These are phyloP conservation scores for Cheilosia variabilis DNA, from an alignment of 2,888 invertebrate species.

Conservation along the genomic window DNA sequence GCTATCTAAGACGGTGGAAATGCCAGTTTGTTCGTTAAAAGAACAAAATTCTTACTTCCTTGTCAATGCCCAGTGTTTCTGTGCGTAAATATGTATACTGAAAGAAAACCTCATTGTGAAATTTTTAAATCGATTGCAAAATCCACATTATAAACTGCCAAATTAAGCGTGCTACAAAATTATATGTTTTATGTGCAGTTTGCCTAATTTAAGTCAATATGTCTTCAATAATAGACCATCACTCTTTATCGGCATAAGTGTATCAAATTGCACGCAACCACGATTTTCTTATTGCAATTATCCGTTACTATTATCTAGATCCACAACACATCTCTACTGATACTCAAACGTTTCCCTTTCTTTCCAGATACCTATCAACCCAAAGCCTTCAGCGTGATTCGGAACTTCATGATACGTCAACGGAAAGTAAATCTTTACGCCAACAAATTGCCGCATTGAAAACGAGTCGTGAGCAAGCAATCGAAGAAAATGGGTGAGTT, in stretches of 20 bases:
- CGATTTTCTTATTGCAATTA: not conserved
- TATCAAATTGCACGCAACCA: constrained; percentile 4
- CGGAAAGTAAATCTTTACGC: constrained; percentile 81
- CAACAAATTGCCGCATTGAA: constrained; percentile 82
- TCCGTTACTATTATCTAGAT: constrained; percentile 2
- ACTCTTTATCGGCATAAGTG: not conserved
- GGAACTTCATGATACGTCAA: constrained; percentile 81
- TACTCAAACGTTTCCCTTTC: constrained; percentile 47
- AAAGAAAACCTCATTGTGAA: too few species aligned
- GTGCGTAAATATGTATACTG: too few species aligned
- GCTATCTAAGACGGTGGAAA: too few species aligned
- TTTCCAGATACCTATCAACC: constrained; percentile 79
- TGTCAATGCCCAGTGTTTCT: too few species aligned
- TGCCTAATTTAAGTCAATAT: not conserved
- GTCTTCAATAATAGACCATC: not conserved
- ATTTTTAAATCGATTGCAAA: too few species aligned
- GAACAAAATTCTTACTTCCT: too few species aligned
- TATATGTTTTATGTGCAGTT: not conserved
- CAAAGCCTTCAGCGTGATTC: constrained; percentile 80
- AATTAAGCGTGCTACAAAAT: too few species aligned
- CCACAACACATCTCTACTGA: not conserved
- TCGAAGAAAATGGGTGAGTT: constrained; percentile 82
- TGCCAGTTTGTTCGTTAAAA: too few species aligned
- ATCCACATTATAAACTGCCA: too few species aligned
- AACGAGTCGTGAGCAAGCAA: constrained; percentile 81